Conservation (phyloP, 2,888 invertebrate species). For the Liodrosophila aerea region DNA sequence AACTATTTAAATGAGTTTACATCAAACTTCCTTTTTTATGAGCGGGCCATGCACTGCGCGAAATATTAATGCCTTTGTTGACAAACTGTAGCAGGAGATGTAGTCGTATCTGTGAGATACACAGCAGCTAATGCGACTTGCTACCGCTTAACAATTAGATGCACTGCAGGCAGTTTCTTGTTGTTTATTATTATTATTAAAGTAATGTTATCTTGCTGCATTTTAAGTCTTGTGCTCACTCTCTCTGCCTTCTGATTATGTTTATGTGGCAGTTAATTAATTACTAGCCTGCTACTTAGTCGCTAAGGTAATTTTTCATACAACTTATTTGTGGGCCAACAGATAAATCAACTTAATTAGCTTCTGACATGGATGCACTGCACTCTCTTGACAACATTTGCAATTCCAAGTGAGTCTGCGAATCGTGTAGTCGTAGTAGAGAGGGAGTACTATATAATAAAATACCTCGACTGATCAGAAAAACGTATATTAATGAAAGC, state of each 20-base stretch:
- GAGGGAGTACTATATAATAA: no score
- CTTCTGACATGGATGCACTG: constrained; percentile 55
- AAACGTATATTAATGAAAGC: constrained; percentile 19
- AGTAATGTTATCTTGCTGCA: constrained; percentile 21
- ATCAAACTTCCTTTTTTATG: constrained; percentile 45
- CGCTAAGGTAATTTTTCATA: constrained; percentile 54
- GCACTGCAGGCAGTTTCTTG: constrained; percentile 40
- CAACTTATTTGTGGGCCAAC: constrained; percentile 64
- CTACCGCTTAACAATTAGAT: constrained; percentile 73
- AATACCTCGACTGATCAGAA: neutral
- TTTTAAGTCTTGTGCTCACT: constrained; percentile 26
- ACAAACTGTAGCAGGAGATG: constrained; percentile 12
- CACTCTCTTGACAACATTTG: constrained; percentile 38
- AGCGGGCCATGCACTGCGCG: constrained; percentile 13
- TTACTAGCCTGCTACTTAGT: constrained; percentile 59
- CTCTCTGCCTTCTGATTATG: constrained; percentile 41
- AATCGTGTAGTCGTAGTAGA: neutral
- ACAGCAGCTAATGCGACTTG: constrained; percentile 54
- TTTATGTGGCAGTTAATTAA: constrained; percentile 67
- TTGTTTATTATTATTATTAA: constrained; percentile 19
- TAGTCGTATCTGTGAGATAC: constrained; percentile 45
- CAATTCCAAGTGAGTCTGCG: constrained; percentile 42
- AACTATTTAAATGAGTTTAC: constrained; percentile 65
- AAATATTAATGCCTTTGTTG: constrained; percentile 38
- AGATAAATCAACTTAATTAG: constrained; percentile 71